Evolutionary conservation across 37 sponge, comb jelly and placozoan species (phyloP).

Genomic region (Tethya wilhelma): DNA sequence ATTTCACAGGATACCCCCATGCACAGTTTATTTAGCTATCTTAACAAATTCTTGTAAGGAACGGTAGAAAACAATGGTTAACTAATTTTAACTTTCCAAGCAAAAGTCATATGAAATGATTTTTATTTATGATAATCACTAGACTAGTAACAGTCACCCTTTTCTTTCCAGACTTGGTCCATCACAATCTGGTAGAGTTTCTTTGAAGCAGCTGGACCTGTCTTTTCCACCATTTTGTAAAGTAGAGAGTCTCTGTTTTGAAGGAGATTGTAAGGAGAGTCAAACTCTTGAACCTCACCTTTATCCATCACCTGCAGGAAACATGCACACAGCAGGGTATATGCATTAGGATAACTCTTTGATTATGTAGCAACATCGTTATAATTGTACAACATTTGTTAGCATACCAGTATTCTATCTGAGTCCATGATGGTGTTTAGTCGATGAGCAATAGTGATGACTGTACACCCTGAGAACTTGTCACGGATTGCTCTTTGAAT

Average conservation of each 20-base stretch:
- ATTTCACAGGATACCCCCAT: too few species aligned
- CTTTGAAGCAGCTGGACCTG: conserved; percentile 32
- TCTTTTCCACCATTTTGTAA: conserved; percentile 49
- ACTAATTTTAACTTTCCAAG: too few species aligned
- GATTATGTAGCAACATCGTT: neutral
- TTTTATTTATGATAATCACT: too few species aligned
- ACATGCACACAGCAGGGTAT: too few species aligned
- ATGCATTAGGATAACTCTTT: too few species aligned
- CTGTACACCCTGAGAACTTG: conserved; percentile 82
- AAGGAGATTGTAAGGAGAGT: conserved; percentile 43
- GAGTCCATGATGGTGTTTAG: conserved; percentile 95
- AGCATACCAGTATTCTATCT: conserved; percentile 76
- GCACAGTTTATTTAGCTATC: too few species aligned
- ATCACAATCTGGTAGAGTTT: conserved; percentile 48
- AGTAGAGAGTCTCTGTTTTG: conserved; percentile 32
- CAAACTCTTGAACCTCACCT: conserved; percentile 67
- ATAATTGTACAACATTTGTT: neutral
- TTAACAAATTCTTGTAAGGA: too few species aligned
- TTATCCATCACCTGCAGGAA: conserved; percentile 44
- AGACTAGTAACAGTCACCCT: too few species aligned
- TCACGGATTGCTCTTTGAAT: conserved; percentile 83
- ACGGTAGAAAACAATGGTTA: too few species aligned
- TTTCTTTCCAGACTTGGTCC: too few species aligned
- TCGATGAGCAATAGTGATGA: conserved; percentile 95
- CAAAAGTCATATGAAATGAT: too few species aligned